Conservation (phyloP, 1,140 invertebrate genomes). For the Sycophila sp. region DNA sequence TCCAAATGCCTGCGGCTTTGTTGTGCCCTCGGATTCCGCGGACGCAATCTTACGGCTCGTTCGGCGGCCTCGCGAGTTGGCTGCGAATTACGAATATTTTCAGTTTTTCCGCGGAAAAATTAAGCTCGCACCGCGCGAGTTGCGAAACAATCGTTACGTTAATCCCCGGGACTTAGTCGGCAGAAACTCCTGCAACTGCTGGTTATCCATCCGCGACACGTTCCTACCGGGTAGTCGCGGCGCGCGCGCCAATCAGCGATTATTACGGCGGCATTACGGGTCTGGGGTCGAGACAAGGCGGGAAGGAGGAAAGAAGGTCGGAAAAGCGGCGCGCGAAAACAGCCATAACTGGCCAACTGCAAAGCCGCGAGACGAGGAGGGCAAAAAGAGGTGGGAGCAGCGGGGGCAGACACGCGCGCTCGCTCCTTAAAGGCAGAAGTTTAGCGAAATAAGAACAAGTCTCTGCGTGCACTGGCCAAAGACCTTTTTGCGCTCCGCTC, state of each 20-base stretch:
- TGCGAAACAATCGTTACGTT: no score
- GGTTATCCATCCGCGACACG: not conserved
- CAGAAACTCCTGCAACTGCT: no score
- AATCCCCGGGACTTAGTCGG: no score
- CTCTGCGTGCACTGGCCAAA: not conserved
- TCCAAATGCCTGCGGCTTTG: not conserved
- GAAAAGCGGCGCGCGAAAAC: constrained; percentile 2
- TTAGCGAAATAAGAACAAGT: constrained; percentile 13
- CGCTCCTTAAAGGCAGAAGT: not conserved
- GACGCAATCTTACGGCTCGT: not conserved
- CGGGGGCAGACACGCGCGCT: no score
- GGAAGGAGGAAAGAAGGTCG: not conserved
- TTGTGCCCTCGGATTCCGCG: not conserved
- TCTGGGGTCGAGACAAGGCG: no score
- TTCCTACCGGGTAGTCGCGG: no score
- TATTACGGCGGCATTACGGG: not conserved
- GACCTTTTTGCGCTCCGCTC: constrained; percentile 17
- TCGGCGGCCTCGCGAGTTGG: no score
- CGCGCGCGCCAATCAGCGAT: no score
- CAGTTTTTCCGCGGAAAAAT: not conserved
- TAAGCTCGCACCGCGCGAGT: not conserved
- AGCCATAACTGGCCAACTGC: constrained; percentile 9
- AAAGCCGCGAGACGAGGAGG: not conserved
- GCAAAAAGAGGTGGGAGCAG: no score
- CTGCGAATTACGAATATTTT: no score